Evolutionary conservation across 2,888 invertebrate species (phyloP).

Genomic region (Dasypolia templi): DNA sequence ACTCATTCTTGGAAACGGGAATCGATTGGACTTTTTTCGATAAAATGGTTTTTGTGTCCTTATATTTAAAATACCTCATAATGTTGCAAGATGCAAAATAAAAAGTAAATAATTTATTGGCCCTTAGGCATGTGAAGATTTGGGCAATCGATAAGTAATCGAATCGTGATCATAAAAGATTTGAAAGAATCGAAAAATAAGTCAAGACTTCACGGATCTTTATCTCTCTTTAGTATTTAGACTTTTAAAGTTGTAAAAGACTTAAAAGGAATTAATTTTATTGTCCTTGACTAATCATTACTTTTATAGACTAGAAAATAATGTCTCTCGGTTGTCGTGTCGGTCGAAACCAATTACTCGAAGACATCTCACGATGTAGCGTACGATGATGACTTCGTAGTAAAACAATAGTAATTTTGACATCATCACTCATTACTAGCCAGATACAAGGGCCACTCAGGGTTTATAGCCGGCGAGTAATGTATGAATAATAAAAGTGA

Average conservation of each 20-base stretch:
- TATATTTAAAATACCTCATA: slow-evolving; percentile 51
- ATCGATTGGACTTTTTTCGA: slow-evolving; percentile 43
- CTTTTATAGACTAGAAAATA: slow-evolving; percentile 34
- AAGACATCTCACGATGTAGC: background rate
- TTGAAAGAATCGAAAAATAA: slow-evolving; percentile 27
- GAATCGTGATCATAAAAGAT: slow-evolving; percentile 33
- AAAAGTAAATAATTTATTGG: slow-evolving; percentile 46
- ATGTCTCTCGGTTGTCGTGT: no score
- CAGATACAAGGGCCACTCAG: slow-evolving; percentile 33
- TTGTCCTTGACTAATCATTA: slow-evolving; percentile 25
- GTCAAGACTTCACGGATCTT: slow-evolving; percentile 4
- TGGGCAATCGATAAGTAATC: slow-evolving; percentile 44
- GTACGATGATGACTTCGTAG: slow-evolving; percentile 19
- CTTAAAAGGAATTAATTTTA: slow-evolving; percentile 35
- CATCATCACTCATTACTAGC: slow-evolving; percentile 49
- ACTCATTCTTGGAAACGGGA: slow-evolving; percentile 51
- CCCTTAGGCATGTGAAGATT: slow-evolving; percentile 47
- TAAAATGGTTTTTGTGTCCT: slow-evolving; percentile 46
- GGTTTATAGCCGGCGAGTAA: slow-evolving; percentile 46
- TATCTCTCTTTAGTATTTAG: slow-evolving; percentile 2
- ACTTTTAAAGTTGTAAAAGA: background rate
- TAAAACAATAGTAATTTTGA: slow-evolving; percentile 42
- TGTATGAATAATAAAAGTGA: slow-evolving; percentile 52
- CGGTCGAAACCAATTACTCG: slow-evolving; percentile 42
- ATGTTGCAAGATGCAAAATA: slow-evolving; percentile 39